Conservation (phyloP, 1,140 invertebrate species). For the Aplysia californica region DNA sequence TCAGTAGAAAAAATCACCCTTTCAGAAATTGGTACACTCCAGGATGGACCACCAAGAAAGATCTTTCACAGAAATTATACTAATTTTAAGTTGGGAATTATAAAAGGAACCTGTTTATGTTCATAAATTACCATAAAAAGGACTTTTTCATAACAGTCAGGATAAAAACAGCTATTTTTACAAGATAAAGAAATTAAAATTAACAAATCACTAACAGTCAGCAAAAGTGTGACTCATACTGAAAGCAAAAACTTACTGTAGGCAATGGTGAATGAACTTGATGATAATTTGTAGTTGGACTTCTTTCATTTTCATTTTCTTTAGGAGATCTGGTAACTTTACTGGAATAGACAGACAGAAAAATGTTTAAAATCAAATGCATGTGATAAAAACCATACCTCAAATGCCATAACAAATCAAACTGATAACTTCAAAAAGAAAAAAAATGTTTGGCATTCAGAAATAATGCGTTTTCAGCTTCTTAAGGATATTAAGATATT, state of each 20-base stretch:
- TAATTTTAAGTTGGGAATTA: not conserved
- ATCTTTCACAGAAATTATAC: no score
- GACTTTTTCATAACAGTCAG: no score
- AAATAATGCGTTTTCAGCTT: not conserved
- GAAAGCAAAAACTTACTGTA: conserved; percentile 15
- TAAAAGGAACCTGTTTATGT: not conserved
- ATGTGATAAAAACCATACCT: not conserved
- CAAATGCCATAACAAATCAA: not conserved
- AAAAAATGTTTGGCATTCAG: not conserved
- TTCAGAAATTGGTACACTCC: no score
- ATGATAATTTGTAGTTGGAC: conserved; percentile 28
- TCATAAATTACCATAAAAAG: no score
- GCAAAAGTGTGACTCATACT: not conserved
- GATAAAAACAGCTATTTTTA: not conserved
- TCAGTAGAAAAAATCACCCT: no score
- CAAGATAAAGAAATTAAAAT: not conserved
- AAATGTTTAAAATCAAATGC: not conserved
- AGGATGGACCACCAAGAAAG: no score
- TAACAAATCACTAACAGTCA: not conserved
- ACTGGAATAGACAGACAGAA: conserved; percentile 8
- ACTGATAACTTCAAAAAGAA: not conserved
- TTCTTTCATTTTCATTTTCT: conserved; percentile 29
- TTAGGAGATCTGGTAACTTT: conserved; percentile 24
- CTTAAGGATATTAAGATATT: not conserved
- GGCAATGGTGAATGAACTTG: conserved; percentile 28